Base-by-base conservation (phyloP, 2,113 vertebrate genomes). In the Chloroceryle aenea region DNA sequence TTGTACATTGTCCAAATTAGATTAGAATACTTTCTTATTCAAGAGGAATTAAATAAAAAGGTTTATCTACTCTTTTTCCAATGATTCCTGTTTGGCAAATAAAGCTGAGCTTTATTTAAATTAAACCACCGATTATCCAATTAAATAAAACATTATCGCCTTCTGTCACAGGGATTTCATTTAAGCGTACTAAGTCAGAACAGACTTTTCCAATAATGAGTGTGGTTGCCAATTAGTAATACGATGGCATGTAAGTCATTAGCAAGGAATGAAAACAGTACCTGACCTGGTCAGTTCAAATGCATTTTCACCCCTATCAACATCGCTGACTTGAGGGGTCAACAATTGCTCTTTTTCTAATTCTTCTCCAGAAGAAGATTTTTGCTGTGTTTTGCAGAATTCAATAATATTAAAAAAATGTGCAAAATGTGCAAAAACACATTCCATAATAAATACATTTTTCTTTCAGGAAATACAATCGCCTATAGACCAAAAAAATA, bases 31-130 rank as follows among this genome's bases (percentile, higher is more conserved):
- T 73, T 76, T 30, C 18, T 59, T 34, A 43, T 72, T 75, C 21
- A 74, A 85, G 29, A 55, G 8, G 15, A 87, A 87, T 55, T 78
- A 78, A 52, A 53, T 55, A 71, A 52, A 69, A 86, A 68, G 2
- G 27, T 50, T 76, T 78, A 15, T 85, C 34, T 66, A 43, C 17
- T 27, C 6, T 68, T 87, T 80, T 66, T 45, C 32, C 67, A 94
- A 32, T 61, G 4, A 85, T 55, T 87, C 29, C 45, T 85, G 9
- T 89, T 87, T 82, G 26, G 16, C 52, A 87, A 95, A 95, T 63
- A 96, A 94, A 94, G 38, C 26, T 87, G 38, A 91, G 12, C 23
- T 81, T 95, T 87, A 87, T 72, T 93, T 72, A 89, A 91, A 89
- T 82, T 75, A 87, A 89, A 95, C 45, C 32, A 72, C 12, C 0